phyloP scores from a whole-genome alignment of 2,113 vertebrate species.

The Chloroceryle aenea region DNA sequence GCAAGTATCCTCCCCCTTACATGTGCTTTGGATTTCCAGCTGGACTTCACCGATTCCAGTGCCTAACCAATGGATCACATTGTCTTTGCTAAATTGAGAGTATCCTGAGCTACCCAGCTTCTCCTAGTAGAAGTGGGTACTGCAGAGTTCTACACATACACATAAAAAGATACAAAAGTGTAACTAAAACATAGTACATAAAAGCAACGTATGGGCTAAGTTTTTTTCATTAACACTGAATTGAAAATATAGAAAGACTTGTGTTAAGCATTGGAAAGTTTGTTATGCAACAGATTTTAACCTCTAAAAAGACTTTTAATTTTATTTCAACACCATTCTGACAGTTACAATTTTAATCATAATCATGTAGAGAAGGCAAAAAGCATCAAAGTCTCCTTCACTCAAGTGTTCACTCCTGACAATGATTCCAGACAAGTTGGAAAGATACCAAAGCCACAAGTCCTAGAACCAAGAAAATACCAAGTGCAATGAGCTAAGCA shows the following conservation, averaged over 20 bases:
- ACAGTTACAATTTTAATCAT: neutral
- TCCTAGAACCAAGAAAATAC: conserved; percentile 17
- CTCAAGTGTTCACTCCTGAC: neutral
- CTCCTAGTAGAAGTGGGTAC: neutral
- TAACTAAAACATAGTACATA: neutral
- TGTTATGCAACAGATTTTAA: conserved; percentile 13
- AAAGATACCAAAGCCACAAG: neutral
- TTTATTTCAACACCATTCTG: neutral
- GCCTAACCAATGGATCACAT: neutral
- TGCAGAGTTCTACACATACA: neutral
- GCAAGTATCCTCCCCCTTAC: neutral
- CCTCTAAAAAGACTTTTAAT: neutral
- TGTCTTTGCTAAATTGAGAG: neutral
- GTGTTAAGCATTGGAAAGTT: neutral
- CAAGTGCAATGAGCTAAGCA: neutral
- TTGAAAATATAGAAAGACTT: neutral
- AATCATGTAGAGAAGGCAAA: neutral
- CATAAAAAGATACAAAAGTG: neutral
- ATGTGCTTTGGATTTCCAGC: neutral
- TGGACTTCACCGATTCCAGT: neutral
- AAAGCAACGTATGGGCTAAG: neutral
- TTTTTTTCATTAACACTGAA: neutral
- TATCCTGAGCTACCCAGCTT: neutral
- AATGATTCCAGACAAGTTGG: neutral
- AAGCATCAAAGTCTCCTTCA: neutral